Conservation (phyloP, 2,888 invertebrate genomes). For the Lissocephala sabroskyi region DNA sequence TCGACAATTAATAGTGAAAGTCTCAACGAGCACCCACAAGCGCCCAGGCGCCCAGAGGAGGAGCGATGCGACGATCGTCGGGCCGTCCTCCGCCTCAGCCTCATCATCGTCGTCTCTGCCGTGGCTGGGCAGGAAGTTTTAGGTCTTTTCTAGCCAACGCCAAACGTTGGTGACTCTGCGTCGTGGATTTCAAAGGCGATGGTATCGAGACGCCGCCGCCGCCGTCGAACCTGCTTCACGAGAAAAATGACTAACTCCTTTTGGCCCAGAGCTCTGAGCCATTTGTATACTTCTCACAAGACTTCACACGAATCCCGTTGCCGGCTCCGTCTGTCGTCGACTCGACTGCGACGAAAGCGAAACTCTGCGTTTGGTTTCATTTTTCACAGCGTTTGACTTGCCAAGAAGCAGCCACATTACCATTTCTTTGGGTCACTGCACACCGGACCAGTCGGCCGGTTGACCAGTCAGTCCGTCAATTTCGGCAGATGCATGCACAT, state of each 20-base stretch:
- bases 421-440: slow-evolving; percentile 67
- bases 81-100: slow-evolving; percentile 22
- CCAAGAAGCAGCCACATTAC: slow-evolving; percentile 33
- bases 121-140: slow-evolving; percentile 48
- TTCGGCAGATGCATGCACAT: slow-evolving; percentile 55
- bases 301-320: slow-evolving; percentile 53
- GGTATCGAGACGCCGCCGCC: slow-evolving; percentile 65
- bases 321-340: slow-evolving; percentile 1
- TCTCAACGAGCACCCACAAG: slow-evolving; percentile 41
- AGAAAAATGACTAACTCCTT: slow-evolving; percentile 57
- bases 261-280: slow-evolving; percentile 33
- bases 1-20: slow-evolving; percentile 67
- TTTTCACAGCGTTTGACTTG: slow-evolving; percentile 17
- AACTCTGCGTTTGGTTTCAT: slow-evolving; percentile 3
- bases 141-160: slow-evolving; percentile 17
- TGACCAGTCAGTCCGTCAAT: slow-evolving; percentile 29
- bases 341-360: slow-evolving; percentile 1
- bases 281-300: slow-evolving; percentile 64
- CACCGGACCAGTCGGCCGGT: slow-evolving; percentile 16
- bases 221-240: slow-evolving; percentile 30
- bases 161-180: slow-evolving; percentile 27
- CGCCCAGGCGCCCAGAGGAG: no score
- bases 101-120: slow-evolving; percentile 40
- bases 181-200: slow-evolving; percentile 67
- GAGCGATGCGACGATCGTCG: no score